Evolutionary conservation across 1,140 invertebrate species (phyloP).

Genomic region (Lanistes nyassanus): DNA sequence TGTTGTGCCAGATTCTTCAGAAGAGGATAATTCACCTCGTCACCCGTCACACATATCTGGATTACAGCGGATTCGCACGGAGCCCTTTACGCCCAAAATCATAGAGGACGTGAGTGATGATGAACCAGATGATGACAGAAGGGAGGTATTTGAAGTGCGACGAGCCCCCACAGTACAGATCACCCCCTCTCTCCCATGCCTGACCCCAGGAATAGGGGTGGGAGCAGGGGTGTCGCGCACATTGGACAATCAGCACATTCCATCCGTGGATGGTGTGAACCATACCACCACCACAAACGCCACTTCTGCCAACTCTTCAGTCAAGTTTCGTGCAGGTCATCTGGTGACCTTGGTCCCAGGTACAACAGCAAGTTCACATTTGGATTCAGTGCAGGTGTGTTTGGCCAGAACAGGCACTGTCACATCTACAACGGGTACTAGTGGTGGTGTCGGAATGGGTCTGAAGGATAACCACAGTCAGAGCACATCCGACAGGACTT

Average conservation of each 20-base stretch:
- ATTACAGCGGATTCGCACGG: conserved; percentile 20
- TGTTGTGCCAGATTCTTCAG: conserved; percentile 17
- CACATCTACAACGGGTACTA: conserved; percentile 17
- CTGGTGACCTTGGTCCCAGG: not conserved
- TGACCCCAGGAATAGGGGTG: not conserved
- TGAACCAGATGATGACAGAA: conserved; percentile 3
- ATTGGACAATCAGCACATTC: conserved; percentile 21
- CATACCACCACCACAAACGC: not conserved
- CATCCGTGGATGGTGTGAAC: conserved; percentile 20
- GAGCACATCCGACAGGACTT: conserved; percentile 10
- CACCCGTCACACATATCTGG: conserved; percentile 4
- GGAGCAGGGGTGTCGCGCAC: not conserved
- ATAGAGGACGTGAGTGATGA: conserved; percentile 22
- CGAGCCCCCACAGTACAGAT: not conserved
- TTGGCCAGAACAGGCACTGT: conserved; percentile 14
- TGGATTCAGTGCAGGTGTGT: conserved; percentile 12
- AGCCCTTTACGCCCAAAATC: conserved; percentile 17
- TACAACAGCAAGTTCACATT: not conserved
- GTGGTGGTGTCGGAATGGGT: not conserved
- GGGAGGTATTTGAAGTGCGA: conserved; percentile 4
- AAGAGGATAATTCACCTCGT: conserved; percentile 8
- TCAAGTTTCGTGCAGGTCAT: not conserved
- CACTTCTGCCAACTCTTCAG: not conserved
- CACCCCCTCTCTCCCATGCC: not conserved
- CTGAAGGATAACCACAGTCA: not conserved